Evolutionary conservation across 2,888 invertebrate genomes (phyloP).

Genomic region (Rhaphigaster nebulosa): DNA sequence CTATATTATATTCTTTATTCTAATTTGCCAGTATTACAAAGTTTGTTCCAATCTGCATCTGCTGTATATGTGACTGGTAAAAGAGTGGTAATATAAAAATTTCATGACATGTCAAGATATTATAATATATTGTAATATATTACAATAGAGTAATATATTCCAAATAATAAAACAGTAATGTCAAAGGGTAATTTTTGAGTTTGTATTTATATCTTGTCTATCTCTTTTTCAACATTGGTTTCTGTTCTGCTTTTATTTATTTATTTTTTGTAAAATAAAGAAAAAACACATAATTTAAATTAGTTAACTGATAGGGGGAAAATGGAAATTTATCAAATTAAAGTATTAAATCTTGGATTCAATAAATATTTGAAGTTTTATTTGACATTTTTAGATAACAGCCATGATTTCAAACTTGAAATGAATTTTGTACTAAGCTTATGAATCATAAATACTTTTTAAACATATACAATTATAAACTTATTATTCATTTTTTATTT

Average conservation of each 20-base stretch:
- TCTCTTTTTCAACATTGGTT: not conserved
- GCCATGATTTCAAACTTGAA: not conserved
- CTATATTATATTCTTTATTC: too few relatives aligned
- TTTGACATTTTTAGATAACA: not conserved
- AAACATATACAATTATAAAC: not conserved
- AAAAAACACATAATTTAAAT: too few relatives aligned
- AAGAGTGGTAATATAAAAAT: too few relatives aligned
- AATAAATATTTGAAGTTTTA: slow-evolving; percentile 7
- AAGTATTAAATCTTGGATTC: not conserved
- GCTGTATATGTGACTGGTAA: too few relatives aligned
- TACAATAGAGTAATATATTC: not conserved
- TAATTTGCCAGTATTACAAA: too few relatives aligned
- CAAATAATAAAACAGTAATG: not conserved
- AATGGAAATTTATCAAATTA: not conserved
- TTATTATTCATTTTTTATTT: too few relatives aligned
- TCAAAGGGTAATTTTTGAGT: not conserved
- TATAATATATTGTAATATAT: too few relatives aligned
- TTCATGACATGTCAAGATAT: too few relatives aligned
- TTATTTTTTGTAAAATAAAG: not conserved
- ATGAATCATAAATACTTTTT: not conserved
- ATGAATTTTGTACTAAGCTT: not conserved
- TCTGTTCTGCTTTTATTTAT: not conserved
- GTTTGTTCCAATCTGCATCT: too few relatives aligned
- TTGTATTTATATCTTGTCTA: not conserved
- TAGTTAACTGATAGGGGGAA: too few relatives aligned